phyloP scores from a whole-genome alignment of 2,797 vertebrate genomes.

The Botia almorhae region DNA sequence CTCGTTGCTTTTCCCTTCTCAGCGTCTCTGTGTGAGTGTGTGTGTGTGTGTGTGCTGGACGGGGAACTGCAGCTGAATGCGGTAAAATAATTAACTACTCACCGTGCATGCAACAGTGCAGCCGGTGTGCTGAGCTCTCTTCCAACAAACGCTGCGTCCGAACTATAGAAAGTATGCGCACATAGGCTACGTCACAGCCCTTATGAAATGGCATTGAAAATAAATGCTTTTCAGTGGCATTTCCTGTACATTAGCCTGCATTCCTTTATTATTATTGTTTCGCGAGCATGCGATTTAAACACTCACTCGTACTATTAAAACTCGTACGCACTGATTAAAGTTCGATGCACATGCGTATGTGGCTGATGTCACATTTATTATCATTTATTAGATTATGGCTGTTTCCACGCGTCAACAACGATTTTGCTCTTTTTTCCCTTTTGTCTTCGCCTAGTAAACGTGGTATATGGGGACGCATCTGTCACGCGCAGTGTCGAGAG shows the following conservation, averaged over 20 bases:
- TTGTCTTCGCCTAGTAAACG: neutral
- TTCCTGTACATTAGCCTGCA: neutral
- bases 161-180: constrained; percentile 68
- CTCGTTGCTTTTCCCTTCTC: constrained; percentile 43
- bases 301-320: neutral
- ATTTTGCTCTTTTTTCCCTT: neutral
- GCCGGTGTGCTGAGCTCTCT: constrained; percentile 30
- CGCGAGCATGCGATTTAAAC: neutral
- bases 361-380: neutral
- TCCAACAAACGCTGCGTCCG: constrained; percentile 71
- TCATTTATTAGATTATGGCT: too few species aligned
- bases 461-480: neutral
- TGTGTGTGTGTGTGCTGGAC: constrained; percentile 23
- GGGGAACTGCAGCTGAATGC: constrained; percentile 79
- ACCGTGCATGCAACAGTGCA: constrained; percentile 69
- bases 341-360: neutral
- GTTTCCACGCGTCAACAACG: neutral
- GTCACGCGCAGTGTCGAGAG: neutral
- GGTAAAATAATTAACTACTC: constrained; percentile 72
- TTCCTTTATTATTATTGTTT: neutral
- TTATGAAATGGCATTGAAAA: constrained; percentile 30
- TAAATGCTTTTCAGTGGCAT: constrained; percentile 25
- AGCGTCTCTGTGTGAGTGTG: neutral
- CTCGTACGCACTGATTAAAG: neutral
- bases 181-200: constrained; percentile 71